These are phyloP conservation scores for Oceanodroma tethys DNA, from an alignment of 2,113 vertebrate genomes.

Conservation along the genomic window DNA sequence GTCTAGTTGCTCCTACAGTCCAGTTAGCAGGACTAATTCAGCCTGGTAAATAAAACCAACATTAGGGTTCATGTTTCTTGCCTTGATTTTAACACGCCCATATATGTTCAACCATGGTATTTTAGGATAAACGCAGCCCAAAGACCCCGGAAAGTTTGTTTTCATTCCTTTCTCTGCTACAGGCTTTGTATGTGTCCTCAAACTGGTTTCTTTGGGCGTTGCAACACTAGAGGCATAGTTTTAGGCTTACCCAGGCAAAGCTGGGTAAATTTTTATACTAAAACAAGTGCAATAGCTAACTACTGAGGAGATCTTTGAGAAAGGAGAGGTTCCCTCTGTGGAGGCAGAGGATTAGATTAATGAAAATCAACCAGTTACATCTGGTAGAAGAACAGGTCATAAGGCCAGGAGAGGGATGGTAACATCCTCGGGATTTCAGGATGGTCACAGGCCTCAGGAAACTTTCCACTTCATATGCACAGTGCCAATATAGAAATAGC, in stretches of 20 bases:
- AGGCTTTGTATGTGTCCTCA: not conserved
- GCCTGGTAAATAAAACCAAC: not conserved
- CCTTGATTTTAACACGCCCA: not conserved
- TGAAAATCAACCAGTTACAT: not conserved
- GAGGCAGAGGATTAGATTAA: not conserved
- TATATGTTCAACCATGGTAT: not conserved
- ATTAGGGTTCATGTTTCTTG: not conserved
- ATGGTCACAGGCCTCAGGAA: not conserved
- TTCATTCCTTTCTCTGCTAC: not conserved
- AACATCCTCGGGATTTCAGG: not conserved
- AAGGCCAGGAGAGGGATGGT: not conserved
- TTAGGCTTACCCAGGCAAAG: not conserved
- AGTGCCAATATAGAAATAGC: not conserved
- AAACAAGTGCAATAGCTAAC: not conserved
- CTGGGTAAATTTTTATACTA: not conserved
- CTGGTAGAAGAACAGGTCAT: not conserved
- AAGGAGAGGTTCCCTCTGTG: not conserved
- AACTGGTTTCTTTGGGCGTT: not conserved
- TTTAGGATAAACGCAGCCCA: not conserved
- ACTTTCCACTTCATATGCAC: not conserved
- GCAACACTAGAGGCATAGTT: not conserved
- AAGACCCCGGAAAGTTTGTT: not conserved
- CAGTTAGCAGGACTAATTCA: not conserved
- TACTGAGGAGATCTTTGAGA: not conserved
- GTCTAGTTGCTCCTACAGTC: not conserved